Conservation (phyloP, 2,797 vertebrate species). For the Tapera naevia region DNA sequence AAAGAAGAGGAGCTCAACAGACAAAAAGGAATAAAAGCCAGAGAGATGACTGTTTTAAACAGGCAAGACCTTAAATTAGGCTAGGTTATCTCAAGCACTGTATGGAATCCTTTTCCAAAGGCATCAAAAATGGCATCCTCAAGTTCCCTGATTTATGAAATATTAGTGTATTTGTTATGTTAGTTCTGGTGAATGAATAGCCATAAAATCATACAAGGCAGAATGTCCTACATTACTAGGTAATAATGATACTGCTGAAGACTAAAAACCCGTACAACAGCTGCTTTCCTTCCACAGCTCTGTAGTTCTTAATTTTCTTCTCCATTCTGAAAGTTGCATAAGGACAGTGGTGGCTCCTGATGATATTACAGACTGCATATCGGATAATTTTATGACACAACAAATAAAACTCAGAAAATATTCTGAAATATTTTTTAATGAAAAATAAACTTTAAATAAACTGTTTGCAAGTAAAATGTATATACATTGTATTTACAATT, state of each 20-base stretch:
- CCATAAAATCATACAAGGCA: not conserved
- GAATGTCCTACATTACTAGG: not conserved
- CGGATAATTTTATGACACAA: not conserved
- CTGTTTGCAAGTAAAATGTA: not conserved
- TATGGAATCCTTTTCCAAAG: not conserved
- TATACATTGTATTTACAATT: not conserved
- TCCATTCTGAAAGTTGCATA: not conserved
- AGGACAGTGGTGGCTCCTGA: not conserved
- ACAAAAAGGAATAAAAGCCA: not conserved
- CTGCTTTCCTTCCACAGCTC: not conserved
- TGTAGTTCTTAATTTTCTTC: not conserved
- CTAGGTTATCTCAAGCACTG: not conserved
- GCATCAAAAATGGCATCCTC: not conserved
- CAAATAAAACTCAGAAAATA: not conserved
- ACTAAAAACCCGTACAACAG: not conserved
- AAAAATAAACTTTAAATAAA: slow-evolving; percentile 7
- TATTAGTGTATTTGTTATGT: not conserved
- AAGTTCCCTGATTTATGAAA: not conserved
- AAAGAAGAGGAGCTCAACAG: not conserved
- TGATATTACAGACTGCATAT: not conserved
- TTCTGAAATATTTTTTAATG: not conserved
- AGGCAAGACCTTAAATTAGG: not conserved
- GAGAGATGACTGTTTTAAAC: not conserved
- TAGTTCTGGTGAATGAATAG: not conserved
- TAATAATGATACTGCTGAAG: not conserved